Percentiles rank a stretch among this genome's conserved stretches.
These are phyloP conservation scores for Proteles cristata DNA, from an alignment of 2,113 vertebrate species.

Conservation along the genomic window DNA sequence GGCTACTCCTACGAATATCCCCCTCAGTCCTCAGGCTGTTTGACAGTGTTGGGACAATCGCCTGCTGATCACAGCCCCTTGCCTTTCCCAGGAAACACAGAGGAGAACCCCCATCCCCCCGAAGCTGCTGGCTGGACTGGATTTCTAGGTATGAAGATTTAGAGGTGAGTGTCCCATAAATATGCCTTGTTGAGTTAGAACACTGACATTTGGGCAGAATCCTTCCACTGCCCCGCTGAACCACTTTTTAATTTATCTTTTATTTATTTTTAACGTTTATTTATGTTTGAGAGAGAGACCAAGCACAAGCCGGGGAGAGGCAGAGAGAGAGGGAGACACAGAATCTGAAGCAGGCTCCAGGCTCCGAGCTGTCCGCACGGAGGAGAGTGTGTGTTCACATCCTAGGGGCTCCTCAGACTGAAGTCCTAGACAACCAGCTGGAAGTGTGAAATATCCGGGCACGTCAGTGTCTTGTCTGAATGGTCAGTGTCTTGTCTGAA, in stretches of 20 bases:
- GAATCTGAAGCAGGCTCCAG: too few relatives aligned
- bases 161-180: neutral
- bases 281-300: too few relatives aligned
- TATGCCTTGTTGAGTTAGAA: neutral
- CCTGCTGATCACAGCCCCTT: neutral
- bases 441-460: neutral
- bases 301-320: too few relatives aligned
- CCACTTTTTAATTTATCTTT: neutral
- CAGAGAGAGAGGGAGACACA: too few relatives aligned
- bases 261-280: too few relatives aligned
- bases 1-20: neutral
- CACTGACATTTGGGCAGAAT: neutral
- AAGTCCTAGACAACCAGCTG: neutral
- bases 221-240: neutral
- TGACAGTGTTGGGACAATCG: neutral
- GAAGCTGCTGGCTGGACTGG: neutral
- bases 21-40: neutral
- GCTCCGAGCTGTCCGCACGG: too few relatives aligned
- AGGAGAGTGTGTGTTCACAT: fast-evolving
- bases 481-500: neutral
- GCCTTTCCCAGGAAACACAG: neutral
- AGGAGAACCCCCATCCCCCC: neutral
- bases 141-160: neutral
- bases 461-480: neutral
- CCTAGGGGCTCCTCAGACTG: neutral